Evolutionary conservation across 1,140 invertebrate species (phyloP).

Genomic region (Tribolium madens): DNA sequence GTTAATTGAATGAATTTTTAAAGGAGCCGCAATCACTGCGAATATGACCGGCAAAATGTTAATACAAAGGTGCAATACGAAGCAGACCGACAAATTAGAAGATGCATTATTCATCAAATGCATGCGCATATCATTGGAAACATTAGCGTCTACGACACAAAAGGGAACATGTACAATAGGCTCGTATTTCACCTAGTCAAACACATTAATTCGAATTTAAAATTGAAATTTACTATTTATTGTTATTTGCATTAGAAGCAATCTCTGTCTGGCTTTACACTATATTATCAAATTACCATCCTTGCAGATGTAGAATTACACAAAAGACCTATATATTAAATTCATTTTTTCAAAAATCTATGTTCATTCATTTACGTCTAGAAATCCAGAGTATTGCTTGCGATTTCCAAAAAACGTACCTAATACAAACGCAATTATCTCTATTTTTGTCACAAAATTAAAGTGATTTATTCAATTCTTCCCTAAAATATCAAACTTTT

Average conservation of each 20-base stretch:
- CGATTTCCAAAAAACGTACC: too few species aligned
- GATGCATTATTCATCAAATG: conserved; percentile 23
- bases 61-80: conserved; percentile 28
- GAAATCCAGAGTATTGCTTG: too few species aligned
- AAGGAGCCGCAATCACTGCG: conserved; percentile 46
- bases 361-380: too few species aligned
- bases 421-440: too few species aligned
- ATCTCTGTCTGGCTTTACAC: too few species aligned
- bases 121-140: conserved; percentile 1
- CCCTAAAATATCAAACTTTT: too few species aligned
- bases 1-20: conserved; percentile 51
- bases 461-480: too few species aligned
- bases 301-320: too few species aligned
- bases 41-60: not conserved
- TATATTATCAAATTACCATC: too few species aligned
- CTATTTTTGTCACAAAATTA: too few species aligned
- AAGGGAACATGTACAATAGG: not conserved
- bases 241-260: not conserved
- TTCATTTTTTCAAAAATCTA: too few species aligned
- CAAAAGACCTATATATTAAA: too few species aligned
- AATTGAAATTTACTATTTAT: not conserved
- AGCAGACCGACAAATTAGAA: conserved; percentile 3
- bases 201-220: not conserved
- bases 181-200: not conserved
- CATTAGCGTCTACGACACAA: not conserved